A percentile compares a stretch with the other conserved stretches of the same genome.
phyloP scores from a whole-genome alignment of 2,113 vertebrate species.

The Nothoprocta pentlandii region DNA sequence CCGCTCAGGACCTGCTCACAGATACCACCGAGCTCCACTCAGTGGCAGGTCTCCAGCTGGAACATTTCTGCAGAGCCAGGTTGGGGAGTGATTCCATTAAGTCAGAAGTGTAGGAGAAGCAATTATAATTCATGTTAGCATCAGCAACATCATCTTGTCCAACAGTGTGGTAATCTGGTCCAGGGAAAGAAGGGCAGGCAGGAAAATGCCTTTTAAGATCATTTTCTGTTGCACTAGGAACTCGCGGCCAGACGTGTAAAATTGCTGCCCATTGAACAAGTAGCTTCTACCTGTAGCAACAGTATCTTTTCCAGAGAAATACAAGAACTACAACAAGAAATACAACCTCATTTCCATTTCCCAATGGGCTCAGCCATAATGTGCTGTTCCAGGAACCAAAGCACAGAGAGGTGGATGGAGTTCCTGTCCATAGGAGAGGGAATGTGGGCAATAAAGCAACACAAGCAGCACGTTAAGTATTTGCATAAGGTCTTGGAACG shows the following conservation, averaged over 20 bases:
- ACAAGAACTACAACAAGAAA: not conserved
- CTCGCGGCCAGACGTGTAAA: not conserved
- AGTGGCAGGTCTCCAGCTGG: not conserved
- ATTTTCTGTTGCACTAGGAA: not conserved
- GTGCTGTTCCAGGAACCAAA: not conserved
- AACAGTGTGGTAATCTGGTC: not conserved
- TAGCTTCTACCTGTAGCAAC: not conserved
- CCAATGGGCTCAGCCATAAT: not conserved
- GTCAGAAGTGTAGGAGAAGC: not conserved
- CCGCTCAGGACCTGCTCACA: not conserved
- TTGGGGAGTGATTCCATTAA: not conserved
- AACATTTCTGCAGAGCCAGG: not conserved
- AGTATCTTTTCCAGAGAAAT: not conserved
- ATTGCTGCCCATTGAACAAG: not conserved
- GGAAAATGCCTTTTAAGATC: not conserved
- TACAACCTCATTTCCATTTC: not conserved
- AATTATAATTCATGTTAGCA: not conserved
- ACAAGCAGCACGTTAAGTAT: not conserved
- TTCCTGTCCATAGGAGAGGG: not conserved
- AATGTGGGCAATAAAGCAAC: not conserved
- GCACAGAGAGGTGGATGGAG: rapidly evolving
- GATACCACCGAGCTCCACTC: not conserved
- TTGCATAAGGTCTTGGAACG: not conserved
- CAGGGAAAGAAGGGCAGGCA: not conserved
- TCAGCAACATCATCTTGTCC: not conserved